Percentiles rank a stretch among this genome's conserved stretches.
Evolutionary conservation across 2,888 invertebrate species (phyloP).

Genomic region (Lysandra bellargus): DNA sequence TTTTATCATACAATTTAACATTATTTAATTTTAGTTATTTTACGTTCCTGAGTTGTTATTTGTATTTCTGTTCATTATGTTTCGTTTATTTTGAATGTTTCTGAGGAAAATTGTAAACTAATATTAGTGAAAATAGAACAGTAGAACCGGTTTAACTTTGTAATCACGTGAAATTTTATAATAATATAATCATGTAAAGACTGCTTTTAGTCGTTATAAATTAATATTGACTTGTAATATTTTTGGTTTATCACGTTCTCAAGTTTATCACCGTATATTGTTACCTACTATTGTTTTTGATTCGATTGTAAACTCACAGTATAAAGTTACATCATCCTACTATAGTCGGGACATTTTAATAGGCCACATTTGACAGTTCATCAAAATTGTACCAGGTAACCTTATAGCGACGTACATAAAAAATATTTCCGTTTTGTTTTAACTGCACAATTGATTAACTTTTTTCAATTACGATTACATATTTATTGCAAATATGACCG

Average conservation of each 20-base stretch:
- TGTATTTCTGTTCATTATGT: neutral
- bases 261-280: neutral
- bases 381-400: too few species aligned
- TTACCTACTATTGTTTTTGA: neutral
- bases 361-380: too few species aligned
- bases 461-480: too few species aligned
- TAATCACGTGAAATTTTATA: neutral
- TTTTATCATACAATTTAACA: neutral
- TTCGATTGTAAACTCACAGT: neutral
- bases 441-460: too few species aligned
- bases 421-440: too few species aligned
- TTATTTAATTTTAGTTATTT: neutral
- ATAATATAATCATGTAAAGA: neutral
- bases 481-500: too few species aligned
- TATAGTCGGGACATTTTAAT: neutral
- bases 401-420: too few species aligned
- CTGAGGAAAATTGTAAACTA: neutral
- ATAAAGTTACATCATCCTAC: neutral
- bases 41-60: constrained; percentile 10
- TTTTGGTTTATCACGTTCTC: neutral
- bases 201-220: neutral
- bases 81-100: neutral
- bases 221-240: neutral
- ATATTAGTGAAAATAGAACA: neutral
- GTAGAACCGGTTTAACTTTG: neutral